Evolutionary conservation across 2,888 invertebrate species (phyloP), one percentile per base, ranked within the genome.

Genomic region (Suillia variegata): DNA sequence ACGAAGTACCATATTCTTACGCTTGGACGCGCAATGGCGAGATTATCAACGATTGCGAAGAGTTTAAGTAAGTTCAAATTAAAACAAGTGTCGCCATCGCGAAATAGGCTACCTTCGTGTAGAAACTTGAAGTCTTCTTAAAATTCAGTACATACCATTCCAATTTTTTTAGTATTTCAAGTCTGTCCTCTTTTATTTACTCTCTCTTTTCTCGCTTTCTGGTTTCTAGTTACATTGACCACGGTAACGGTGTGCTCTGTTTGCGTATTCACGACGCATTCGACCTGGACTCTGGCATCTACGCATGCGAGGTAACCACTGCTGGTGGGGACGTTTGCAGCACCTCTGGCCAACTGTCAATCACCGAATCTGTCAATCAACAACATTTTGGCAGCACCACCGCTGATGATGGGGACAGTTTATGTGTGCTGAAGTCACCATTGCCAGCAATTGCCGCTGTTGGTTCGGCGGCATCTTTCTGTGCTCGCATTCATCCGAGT

Each of bases 11-110:
- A 2, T 85, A 87, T 67, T 85, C 85, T 58, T 85, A 89, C 48
- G 80, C 86, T 15, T 91, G 90, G 91, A 84, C 86, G 66, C 87
- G 87, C 70, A 87, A 89, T 73, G 87, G 86, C 49, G 84, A 86
- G 68, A 83, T 87, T 62, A 76, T 91, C 20, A 84, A 86, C 2
- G 85, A 89, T 71, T 86, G 86, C 67, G 82, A 83, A 1, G 87
- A 88, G 69, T 88, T 87, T 74, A 80, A 82, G 81, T 82, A 62
- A 75, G 75, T 71, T 50, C 5, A 18, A 20, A 17, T 45, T 26
- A 5, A 26, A 5, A 17, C 26, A 26, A 26, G 10, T 26, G 5
- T 26, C 26, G 26, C 10, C n/a, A 38, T 38, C 6, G 38, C 38
- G 6, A 38, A 31, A 8, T 31, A 31, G 6, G 6, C 31, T 31